Percentiles rank a stretch among this genome's conserved stretches.
Evolutionary conservation across 2,888 invertebrate genomes (phyloP).

Genomic region (Celastrina argiolus): DNA sequence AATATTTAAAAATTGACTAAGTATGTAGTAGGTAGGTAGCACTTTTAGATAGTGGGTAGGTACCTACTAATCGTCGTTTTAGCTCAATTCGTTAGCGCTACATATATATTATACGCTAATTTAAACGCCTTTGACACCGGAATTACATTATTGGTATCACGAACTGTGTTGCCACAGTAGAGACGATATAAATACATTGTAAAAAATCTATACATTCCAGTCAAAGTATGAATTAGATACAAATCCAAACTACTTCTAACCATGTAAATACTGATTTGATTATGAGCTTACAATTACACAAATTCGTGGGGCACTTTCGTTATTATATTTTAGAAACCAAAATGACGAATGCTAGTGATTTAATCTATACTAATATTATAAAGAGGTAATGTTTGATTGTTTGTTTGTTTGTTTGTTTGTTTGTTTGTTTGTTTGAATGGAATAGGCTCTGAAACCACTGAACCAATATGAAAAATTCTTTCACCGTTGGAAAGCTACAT

Average conservation of each 20-base stretch:
- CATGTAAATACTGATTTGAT: conserved; percentile 57
- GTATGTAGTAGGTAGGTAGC: too few species aligned
- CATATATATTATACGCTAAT: too few species aligned
- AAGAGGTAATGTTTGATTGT: too few species aligned
- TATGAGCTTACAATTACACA: conserved; percentile 61
- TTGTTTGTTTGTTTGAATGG: too few species aligned
- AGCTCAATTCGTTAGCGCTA: too few species aligned
- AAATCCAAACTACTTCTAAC: conserved; percentile 62
- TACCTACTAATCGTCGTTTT: too few species aligned
- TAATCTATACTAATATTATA: background rate
- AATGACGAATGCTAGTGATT: conserved; percentile 41
- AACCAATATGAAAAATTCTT: too few species aligned
- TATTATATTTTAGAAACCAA: conserved; percentile 43
- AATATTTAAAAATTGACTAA: too few species aligned
- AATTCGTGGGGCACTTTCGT: conserved; percentile 70
- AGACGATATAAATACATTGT: conserved; percentile 38
- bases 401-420: too few species aligned
- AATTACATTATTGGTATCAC: background rate
- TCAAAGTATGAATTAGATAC: conserved; percentile 49
- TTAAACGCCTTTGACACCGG: background rate
- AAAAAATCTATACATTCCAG: conserved; percentile 53
- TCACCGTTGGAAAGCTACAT: too few species aligned
- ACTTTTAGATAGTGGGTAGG: too few species aligned
- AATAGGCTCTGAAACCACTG: too few species aligned
- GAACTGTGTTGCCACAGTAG: conserved; percentile 38